These are phyloP conservation scores for Oophaga sylvatica DNA, from an alignment of 2,797 vertebrate species.

Conservation along the genomic window DNA sequence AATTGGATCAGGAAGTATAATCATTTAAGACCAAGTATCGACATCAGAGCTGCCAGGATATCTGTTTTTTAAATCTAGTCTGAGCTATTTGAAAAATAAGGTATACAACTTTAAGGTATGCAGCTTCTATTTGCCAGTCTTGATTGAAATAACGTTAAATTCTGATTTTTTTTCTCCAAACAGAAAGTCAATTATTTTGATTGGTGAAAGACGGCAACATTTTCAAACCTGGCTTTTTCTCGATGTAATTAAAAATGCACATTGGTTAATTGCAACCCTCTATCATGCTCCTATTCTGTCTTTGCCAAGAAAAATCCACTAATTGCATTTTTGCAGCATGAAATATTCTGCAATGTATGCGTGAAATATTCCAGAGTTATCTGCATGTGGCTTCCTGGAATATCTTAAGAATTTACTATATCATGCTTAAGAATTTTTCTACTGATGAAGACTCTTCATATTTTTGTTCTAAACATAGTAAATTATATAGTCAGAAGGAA, in stretches of 20 bases:
- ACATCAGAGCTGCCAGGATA: too few relatives aligned
- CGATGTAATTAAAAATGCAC: not conserved
- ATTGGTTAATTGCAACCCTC: not conserved
- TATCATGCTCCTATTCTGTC: not conserved
- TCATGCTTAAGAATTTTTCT: not conserved
- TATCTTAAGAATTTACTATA: constrained; percentile 25
- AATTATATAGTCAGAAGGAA: not conserved
- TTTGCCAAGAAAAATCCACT: constrained; percentile 25
- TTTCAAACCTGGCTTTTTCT: not conserved
- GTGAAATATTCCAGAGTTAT: constrained; percentile 25
- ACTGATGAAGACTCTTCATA: not conserved
- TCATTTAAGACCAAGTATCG: too few relatives aligned
- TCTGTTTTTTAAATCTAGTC: too few relatives aligned
- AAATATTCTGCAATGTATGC: not conserved
- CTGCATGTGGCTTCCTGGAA: constrained; percentile 6
- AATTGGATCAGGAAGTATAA: too few relatives aligned
- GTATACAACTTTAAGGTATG: too few relatives aligned
- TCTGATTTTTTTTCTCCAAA: too few relatives aligned
- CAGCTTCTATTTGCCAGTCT: too few relatives aligned
- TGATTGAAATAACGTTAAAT: too few relatives aligned
- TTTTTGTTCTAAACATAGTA: not conserved
- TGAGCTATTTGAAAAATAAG: too few relatives aligned
- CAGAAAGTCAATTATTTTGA: too few relatives aligned
- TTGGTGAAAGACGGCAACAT: not conserved
- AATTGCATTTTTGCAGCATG: constrained; percentile 26